Base-by-base conservation (phyloP, 2,888 invertebrate species). In the Hecatera dysodea region DNA sequence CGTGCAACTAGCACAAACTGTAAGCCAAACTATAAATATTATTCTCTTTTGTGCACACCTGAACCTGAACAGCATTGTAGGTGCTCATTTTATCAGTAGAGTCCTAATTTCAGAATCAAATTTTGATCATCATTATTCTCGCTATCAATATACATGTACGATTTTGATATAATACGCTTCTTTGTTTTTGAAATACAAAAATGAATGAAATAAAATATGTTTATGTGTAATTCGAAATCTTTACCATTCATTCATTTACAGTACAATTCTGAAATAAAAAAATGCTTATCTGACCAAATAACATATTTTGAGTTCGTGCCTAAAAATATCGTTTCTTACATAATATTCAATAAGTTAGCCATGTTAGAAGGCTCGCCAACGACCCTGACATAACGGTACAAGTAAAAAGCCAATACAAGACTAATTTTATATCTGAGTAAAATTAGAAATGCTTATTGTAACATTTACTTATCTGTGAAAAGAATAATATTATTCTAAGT, bases 381-480 rank as follows among this genome's bases (percentile, higher is more conserved):
- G 63, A 57, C 64, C 77, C 52, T 61, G 55, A 65, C 48, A 67
- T 53, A 56, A 60, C 29, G 24, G 46, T 55, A 52, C 59, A 42
- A 76, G 77, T 77, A 71, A 81, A 75, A 76, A 64, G 66, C 67
- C 71, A 77, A 81, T 81, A 81, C 81, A 78, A 81, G 78, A 81
- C 78, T 78, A 78, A 78, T 78, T 78, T 78, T 81, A 78, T 61
- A 78, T 61, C 63, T 39, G 53, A 57, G 81, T 78, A 78, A 78
- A 78, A 78, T 78, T 81, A 78, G 78, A 78, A 81, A 78, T 78
- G 78, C 78, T 76, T 65, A 78, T 68, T 78, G 75, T 59, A 75
- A 69, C 53, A 67, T 81, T 80, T 78, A 78, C 81, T 69, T 75
- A 66, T 44, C 19, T 56, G 55, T 76, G 70, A 67, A 81, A 75